phyloP scores from a whole-genome alignment of 2,113 vertebrate genomes.

The Ailuropoda melanoleuca region DNA sequence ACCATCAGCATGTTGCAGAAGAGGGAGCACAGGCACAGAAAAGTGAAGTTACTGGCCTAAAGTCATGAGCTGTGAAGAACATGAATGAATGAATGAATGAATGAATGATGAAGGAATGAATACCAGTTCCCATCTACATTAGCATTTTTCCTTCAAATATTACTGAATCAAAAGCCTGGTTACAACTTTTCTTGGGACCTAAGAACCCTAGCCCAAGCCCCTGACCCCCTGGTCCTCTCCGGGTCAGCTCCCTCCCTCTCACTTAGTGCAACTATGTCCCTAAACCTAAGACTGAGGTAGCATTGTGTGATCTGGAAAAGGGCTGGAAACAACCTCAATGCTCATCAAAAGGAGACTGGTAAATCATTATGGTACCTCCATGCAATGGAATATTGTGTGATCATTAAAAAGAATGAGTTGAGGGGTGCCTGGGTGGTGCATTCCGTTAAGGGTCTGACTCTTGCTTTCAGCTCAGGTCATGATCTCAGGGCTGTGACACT shows the following conservation, averaged over 20 bases:
- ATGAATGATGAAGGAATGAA: background rate
- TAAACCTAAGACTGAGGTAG: background rate
- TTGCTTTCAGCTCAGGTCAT: background rate
- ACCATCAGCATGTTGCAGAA: background rate
- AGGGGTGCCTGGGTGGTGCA: background rate
- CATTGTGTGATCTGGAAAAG: background rate
- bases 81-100: background rate
- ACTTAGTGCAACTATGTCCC: background rate
- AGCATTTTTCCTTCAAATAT: background rate
- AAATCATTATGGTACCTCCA: background rate
- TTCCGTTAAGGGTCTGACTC: background rate
- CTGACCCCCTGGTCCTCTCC: background rate
- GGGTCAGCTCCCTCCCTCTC: background rate
- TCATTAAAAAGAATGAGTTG: background rate
- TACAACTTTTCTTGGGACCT: background rate
- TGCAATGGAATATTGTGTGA: background rate
- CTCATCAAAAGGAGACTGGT: background rate
- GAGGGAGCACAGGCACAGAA: background rate
- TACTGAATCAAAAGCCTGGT: background rate
- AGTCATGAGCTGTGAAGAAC: background rate
- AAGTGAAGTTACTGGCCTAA: background rate
- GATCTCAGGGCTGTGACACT: background rate
- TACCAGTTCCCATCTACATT: background rate
- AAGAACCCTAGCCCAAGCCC: background rate
- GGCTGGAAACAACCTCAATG: background rate